Percentiles rank a stretch among this genome's conserved stretches.
These are phyloP conservation scores for Eubucco bourcierii DNA, from an alignment of 2,113 vertebrate species.

Conservation along the genomic window DNA sequence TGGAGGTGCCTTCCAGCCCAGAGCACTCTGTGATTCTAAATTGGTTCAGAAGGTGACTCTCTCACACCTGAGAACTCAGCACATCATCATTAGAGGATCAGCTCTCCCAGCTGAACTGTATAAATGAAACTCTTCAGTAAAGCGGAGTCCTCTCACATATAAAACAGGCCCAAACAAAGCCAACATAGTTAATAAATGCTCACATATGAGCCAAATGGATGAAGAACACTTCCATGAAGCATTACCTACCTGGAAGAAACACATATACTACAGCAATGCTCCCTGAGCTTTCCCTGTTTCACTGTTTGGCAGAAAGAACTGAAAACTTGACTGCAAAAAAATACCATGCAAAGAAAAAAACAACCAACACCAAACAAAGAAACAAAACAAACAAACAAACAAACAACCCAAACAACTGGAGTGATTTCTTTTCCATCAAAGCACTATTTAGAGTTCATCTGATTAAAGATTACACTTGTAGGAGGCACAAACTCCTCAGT, in stretches of 20 bases:
- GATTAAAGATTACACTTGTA: background rate
- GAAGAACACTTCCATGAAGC: background rate
- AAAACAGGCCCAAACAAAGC: background rate
- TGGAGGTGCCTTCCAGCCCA: no score
- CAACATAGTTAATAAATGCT: background rate
- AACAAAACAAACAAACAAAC: no score
- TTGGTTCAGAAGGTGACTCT: background rate
- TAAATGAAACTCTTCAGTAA: background rate
- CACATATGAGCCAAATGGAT: background rate
- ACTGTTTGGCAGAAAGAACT: background rate
- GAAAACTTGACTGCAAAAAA: background rate
- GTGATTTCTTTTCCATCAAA: background rate
- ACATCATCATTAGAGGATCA: background rate
- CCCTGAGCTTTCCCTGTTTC: background rate
- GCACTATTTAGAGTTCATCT: background rate
- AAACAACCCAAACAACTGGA: background rate
- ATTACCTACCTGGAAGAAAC: background rate
- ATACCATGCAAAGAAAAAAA: background rate
- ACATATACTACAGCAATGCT: background rate
- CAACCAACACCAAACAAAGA: no score
- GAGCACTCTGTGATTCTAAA: no score
- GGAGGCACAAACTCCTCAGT: background rate
- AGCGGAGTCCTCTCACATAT: background rate
- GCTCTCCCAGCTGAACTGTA: background rate
- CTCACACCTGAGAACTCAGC: background rate